Percentiles rank a stretch among this genome's conserved stretches.
These are phyloP conservation scores for Hypomesus transpacificus DNA, from an alignment of 2,113 vertebrate species.

Conservation along the genomic window DNA sequence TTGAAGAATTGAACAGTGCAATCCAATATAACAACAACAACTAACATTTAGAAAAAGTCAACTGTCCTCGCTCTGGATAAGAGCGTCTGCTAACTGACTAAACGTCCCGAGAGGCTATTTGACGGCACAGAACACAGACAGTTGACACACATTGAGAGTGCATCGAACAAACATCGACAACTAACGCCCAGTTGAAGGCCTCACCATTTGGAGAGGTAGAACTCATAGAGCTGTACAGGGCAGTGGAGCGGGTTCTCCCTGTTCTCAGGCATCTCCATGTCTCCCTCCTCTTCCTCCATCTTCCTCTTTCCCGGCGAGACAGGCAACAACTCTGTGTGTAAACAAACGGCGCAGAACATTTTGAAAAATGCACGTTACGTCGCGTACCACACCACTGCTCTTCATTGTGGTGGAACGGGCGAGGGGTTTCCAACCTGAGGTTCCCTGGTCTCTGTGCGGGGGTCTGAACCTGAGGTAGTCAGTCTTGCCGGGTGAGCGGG, in stretches of 20 bases:
- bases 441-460: conserved; percentile 72
- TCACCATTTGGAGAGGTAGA: conserved; percentile 97
- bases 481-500: conserved; percentile 81
- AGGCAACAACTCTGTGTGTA: background rate
- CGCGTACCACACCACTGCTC: too few species aligned
- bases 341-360: background rate
- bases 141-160: background rate
- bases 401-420: too few species aligned
- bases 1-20: too few species aligned
- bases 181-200: conserved; percentile 24
- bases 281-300: conserved; percentile 62
- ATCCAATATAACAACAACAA: too few species aligned
- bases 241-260: conserved; percentile 87
- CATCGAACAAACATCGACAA: too few species aligned
- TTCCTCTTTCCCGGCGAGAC: conserved; percentile 76
- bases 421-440: conserved; percentile 34
- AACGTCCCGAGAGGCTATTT: too few species aligned
- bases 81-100: too few species aligned
- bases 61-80: too few species aligned
- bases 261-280: conserved; percentile 87
- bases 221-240: conserved; percentile 93
- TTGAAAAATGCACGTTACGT: background rate
- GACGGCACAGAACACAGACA: background rate
- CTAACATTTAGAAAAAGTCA: too few species aligned
- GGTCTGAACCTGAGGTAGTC: conserved; percentile 86